Evolutionary conservation across 2,113 vertebrate genomes (phyloP).

Genomic region (Proteles cristata): DNA sequence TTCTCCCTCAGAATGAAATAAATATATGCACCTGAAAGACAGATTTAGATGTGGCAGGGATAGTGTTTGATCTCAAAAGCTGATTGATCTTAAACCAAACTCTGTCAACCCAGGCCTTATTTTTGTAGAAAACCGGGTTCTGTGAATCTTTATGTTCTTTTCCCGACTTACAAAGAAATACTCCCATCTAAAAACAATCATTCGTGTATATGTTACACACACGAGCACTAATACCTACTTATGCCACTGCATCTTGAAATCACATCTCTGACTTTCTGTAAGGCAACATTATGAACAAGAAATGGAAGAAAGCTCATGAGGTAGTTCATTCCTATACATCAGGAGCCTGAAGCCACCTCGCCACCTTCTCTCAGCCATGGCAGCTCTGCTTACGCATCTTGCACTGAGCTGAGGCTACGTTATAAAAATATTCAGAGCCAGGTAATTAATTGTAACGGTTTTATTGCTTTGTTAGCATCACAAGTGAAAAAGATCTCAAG

Average conservation of each 20-base stretch:
- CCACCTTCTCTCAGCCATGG: background rate
- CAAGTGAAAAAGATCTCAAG: background rate
- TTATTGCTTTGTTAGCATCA: background rate
- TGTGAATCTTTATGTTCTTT: background rate
- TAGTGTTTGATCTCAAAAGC: background rate
- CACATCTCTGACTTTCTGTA: background rate
- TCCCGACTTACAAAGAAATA: background rate
- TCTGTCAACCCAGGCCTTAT: background rate
- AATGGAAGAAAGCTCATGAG: background rate
- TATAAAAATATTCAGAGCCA: background rate
- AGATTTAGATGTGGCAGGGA: background rate
- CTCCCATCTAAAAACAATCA: background rate
- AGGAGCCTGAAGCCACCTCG: background rate
- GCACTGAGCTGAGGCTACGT: background rate
- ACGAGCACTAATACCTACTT: fast-evolving
- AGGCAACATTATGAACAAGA: background rate
- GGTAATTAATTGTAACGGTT: background rate
- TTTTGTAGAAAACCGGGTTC: background rate
- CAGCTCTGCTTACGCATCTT: background rate
- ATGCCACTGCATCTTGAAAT: background rate
- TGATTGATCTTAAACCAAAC: background rate
- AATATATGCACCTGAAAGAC: background rate
- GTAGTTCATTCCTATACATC: fast-evolving
- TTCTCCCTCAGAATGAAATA: background rate
- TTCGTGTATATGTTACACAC: fast-evolving